A percentile compares a stretch with the other conserved stretches of the same genome.
phyloP scores from a whole-genome alignment of 2,797 vertebrate genomes.

The Esox lucius region DNA sequence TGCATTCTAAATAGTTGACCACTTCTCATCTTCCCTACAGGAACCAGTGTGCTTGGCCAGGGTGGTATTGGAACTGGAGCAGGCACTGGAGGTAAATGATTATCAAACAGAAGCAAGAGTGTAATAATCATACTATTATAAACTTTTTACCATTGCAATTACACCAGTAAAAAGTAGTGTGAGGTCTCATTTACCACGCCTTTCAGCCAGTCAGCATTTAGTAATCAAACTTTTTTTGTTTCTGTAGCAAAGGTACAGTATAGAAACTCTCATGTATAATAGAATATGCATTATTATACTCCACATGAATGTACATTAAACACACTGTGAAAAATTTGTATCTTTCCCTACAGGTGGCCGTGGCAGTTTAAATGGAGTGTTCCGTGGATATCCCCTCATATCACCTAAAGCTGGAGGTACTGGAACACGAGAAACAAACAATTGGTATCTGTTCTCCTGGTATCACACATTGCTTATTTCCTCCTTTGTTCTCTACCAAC shows the following conservation, averaged over 20 bases:
- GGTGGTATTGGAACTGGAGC: slow-evolving; percentile 45
- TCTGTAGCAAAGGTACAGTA: too few relatives aligned
- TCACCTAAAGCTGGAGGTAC: slow-evolving; percentile 89
- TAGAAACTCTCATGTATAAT: too few relatives aligned
- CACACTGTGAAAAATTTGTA: neutral
- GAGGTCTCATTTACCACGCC: too few relatives aligned
- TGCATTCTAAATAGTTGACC: neutral
- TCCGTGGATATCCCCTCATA: slow-evolving; percentile 94
- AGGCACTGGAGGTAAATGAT: slow-evolving; percentile 43
- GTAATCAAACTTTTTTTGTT: too few relatives aligned
- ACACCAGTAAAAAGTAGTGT: too few relatives aligned
- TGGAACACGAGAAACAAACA: neutral
- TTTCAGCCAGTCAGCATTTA: too few relatives aligned
- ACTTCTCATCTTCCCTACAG: slow-evolving; percentile 29
- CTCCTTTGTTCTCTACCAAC: neutral
- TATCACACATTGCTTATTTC: neutral
- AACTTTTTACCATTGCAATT: too few relatives aligned
- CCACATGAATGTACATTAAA: neutral
- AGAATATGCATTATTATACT: neutral
- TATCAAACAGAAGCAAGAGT: neutral
- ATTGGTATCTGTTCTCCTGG: neutral
- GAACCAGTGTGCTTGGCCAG: slow-evolving; percentile 69
- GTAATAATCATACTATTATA: neutral
- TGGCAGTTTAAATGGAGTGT: slow-evolving; percentile 83
- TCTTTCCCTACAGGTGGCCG: slow-evolving; percentile 76